Evolutionary conservation across 2,888 invertebrate species (phyloP), one percentile per base, ranked within the genome.

Genomic region (Theretra japonica): DNA sequence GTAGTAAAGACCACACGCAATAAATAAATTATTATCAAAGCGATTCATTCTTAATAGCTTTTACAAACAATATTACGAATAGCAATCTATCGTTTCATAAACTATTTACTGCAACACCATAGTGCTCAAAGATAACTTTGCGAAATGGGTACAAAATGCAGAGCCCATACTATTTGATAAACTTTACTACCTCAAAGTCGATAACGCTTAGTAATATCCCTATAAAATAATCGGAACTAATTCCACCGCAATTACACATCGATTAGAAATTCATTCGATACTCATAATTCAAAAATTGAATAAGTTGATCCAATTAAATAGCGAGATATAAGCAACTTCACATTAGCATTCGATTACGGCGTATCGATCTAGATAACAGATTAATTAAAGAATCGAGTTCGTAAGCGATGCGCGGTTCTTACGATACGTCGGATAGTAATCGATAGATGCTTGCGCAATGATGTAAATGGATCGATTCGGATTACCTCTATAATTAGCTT

Each of bases 401-500:
- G 65, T 65, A 75, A 74, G 72, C 75, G 70, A 72, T 74, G 74
- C 70, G 78, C 80, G 80, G 79, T 79, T 83, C 83, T 86, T 85
- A 88, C 85, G 87, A 90, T 88, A 88, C 87, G 84, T 83, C 80
- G 83, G 85, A 83, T 87, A 85, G 88, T 88, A 91, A 91, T 90
- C 87, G 89, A 91, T 86, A 88, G 85, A 85, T 83, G 86, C 86
- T 93, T 90, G 88, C 87, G 88, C 88, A 91, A 90, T 91, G 84
- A 86, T 86, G 84, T 87, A 90, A 91, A 90, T 88, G 88, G 90
- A 91, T 91, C 88, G 88, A 89, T 89, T 90, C 83, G 83, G 86
- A 89, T 90, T 89, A 89, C 87, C 82, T 85, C 86, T 91, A 88
- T 90, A 92, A 92, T 92, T 91, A 90, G 86, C 87, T 88, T 85